These are phyloP conservation scores for Chascanopsetta lugubris DNA, from an alignment of 2,113 vertebrate species.

Conservation along the genomic window DNA sequence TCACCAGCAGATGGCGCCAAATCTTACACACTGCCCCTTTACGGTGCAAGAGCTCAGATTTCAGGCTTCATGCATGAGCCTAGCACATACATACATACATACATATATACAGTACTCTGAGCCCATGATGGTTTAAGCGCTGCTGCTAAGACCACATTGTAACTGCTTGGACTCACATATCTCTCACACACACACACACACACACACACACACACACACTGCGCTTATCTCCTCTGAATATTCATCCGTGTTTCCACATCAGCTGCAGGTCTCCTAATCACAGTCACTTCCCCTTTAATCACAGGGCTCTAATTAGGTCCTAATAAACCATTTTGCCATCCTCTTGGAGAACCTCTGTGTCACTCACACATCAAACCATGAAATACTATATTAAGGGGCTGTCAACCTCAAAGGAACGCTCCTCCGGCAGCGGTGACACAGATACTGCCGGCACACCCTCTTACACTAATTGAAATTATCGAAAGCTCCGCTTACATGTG, in stretches of 20 bases:
- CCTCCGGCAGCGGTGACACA: slow-evolving; percentile 68
- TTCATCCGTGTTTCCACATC: slow-evolving; percentile 80
- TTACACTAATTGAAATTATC: slow-evolving; percentile 81
- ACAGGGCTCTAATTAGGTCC: slow-evolving; percentile 82
- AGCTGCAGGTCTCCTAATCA: slow-evolving; percentile 81
- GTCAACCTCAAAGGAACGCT: slow-evolving; percentile 76
- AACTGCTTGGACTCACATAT: slow-evolving; percentile 29
- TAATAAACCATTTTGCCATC: slow-evolving; percentile 83
- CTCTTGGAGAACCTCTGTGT: slow-evolving; percentile 74
- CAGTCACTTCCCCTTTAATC: slow-evolving; percentile 85
- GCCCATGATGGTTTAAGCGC: slow-evolving; percentile 27
- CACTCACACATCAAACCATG: slow-evolving; percentile 82
- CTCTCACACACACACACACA: slow-evolving; percentile 15
- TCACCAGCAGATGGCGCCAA: too few species aligned
- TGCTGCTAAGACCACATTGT: slow-evolving; percentile 39
- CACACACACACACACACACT: slow-evolving; percentile 32
- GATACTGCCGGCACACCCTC: slow-evolving; percentile 76
- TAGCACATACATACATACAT: background rate
- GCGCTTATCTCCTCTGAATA: slow-evolving; percentile 76
- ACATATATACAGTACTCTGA: slow-evolving; percentile 21
- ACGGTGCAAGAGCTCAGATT: slow-evolving; percentile 12
- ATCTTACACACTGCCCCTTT: too few species aligned
- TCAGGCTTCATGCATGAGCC: background rate
- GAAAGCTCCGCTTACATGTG: slow-evolving; percentile 73
- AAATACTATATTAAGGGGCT: slow-evolving; percentile 79